Base-by-base conservation (phyloP, 2,797 vertebrate genomes). In the Triplophysa yarkandensis region DNA sequence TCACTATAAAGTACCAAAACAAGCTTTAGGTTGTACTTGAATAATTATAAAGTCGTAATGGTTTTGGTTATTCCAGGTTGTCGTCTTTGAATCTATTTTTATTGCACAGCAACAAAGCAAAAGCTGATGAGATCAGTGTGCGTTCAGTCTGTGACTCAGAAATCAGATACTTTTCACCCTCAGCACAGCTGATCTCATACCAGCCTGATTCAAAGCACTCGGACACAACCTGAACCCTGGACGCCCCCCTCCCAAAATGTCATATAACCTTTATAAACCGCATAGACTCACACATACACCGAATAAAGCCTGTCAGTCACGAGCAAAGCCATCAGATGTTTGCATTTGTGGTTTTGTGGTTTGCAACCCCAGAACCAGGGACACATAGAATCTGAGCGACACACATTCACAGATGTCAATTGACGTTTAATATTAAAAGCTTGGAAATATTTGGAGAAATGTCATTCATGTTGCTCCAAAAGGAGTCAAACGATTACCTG, bases 181-280 rank as follows among this genome's bases (percentile, higher is more conserved):
- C 27, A 0, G 27, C 17, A 9, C 71, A 74, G 50, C 71, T 66
- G 71, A 66, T 46, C 64, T 2, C 72, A 75, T 68, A 41, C 64
- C 64, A 27, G 4, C 13, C 21, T 1, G 21, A 39, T 67, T 74
- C 63, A 67, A 67, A 67, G 72, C 1, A 11, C 60, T 17, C 28
- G 30, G 61, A 73, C 32, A 32, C 71, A 55, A 55, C 48, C 2
- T 28, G 54, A 68, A 68, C 64, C 72, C 64, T 75, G 54, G 54
- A 11, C 10, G 7, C 8, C 21, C 9, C 66, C 52, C 52, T 28
- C 54, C 30, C 19, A 48, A 57, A 67, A 48, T 4, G 1, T 30
- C 36, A 34, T 14, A 10, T 68, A 68, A 75, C 72, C 72, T 75
- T 75, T 75, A 58, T 27, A 50, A 75, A 68, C 63, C 41, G 48